Evolutionary conservation across 2,113 vertebrate species (phyloP), one percentile per base, ranked within the genome.

Genomic region (Hyperopisus bebe): DNA sequence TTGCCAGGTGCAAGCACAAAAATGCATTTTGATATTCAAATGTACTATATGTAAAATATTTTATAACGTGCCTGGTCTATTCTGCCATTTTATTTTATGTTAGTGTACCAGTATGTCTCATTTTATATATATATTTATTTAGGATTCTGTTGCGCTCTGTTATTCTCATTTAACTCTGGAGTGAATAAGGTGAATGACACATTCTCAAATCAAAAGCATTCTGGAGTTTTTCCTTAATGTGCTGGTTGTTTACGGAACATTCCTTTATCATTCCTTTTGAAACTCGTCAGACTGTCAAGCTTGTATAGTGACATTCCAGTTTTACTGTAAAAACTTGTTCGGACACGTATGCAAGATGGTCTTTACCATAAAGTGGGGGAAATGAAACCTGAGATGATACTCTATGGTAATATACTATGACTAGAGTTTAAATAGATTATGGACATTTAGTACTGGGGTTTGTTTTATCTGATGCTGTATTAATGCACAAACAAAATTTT

Each of bases 231-330:
- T 42, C 74, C 44, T 86, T 53, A 55, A 53, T 39, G 50, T 87
- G 82, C 7, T 35, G 6, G 5, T 31, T 51, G 85, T 87, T 51
- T 53, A 53, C 48, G n/a, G 2, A 48, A 86, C 85, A 86, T 86
- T 87, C 50, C 31, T 87, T 31, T 48, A 50, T 27, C 31, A 1
- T 90, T 91, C 92, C 88, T 21, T n/a, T 90, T 91, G 46, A 47
- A 86, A 85, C 44, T 91, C 90, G 55, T 86, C 87, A 87, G 80
- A 90, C 91, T 90, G 85, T 51, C 39, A 58, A 93, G 94, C 95
- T 93, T 27, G 95, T 92, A 93, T 0, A 86, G 92, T 90, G 53
- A 93, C 95, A 96, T 96, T 96, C 95, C 93, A 89, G 89, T 70
- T 53, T 6, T 15, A 86, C 21, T 0, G 89, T 90, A 86, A 91